Conservation (phyloP, 1,140 invertebrate species). For the Microplitis mediator region DNA sequence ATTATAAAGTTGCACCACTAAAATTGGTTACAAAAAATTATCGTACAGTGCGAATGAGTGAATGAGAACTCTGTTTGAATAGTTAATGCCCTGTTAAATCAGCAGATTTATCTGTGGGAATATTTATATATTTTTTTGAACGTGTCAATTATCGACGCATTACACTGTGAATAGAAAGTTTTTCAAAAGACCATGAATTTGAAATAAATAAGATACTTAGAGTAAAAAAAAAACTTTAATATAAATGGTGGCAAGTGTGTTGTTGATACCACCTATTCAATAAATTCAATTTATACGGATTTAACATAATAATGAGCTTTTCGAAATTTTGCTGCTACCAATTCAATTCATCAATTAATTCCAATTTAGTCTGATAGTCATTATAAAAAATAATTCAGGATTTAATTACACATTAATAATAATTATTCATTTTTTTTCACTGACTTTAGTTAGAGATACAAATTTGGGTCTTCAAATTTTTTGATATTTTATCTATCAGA, state of each 20-base stretch:
- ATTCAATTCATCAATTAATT: no score
- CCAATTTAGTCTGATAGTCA: no score
- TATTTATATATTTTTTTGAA: background rate
- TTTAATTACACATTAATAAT: no score
- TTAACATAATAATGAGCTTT: no score
- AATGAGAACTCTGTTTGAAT: background rate
- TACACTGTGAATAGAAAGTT: background rate
- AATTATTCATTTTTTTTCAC: no score
- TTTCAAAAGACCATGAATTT: background rate
- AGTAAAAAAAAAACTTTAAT: background rate
- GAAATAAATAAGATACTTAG: background rate
- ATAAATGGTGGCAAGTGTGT: no score
- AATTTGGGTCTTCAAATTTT: no score
- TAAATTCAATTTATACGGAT: no score
- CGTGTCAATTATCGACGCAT: background rate
- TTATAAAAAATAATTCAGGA: no score
- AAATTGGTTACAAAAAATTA: conserved; percentile 6
- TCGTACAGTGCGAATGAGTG: conserved; percentile 11
- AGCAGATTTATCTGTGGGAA: background rate
- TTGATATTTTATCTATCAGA: background rate
- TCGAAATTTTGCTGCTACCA: no score
- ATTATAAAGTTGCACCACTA: conserved; percentile 27
- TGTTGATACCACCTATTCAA: no score
- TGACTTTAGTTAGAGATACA: no score
- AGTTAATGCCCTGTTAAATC: background rate